Conservation (phyloP, 2,888 invertebrate species). For the Kryphioiulus occultus region DNA sequence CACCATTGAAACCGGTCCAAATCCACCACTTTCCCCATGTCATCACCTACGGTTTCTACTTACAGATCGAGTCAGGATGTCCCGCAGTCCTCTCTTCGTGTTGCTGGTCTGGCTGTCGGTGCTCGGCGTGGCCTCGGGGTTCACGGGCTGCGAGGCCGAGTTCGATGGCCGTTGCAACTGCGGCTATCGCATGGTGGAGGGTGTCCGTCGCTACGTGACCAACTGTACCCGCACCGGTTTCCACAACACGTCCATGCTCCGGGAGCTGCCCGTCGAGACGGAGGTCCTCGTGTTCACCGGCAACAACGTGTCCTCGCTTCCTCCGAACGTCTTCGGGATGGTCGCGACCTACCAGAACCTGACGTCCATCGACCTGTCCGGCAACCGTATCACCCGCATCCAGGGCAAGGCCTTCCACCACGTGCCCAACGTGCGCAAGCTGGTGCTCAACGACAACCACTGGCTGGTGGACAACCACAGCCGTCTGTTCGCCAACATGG, state of each 20-base stretch:
- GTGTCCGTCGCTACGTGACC: conserved; percentile 64
- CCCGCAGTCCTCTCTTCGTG: not conserved
- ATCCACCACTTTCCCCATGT: not conserved
- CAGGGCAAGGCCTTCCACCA: conserved; percentile 78
- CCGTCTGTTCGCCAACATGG: conserved; percentile 65
- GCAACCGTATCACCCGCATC: conserved; percentile 74
- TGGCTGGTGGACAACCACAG: conserved; percentile 68
- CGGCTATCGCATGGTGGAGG: not conserved
- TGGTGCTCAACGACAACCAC: conserved; percentile 77
- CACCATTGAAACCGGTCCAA: not conserved
- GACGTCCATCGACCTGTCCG: conserved; percentile 75
- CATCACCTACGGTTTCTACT: not conserved
- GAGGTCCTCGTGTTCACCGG: conserved; percentile 75
- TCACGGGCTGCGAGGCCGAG: conserved; percentile 44
- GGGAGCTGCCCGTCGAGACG: conserved; percentile 71
- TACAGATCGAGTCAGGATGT: no score
- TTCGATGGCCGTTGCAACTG: conserved; percentile 41
- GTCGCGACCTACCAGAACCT: conserved; percentile 68
- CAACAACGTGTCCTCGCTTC: conserved; percentile 71
- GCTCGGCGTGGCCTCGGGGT: not conserved
- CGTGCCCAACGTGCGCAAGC: conserved; percentile 72
- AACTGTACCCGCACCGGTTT: conserved; percentile 75
- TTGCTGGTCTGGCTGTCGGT: not conserved
- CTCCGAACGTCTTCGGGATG: conserved; percentile 76
- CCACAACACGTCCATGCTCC: conserved; percentile 68